Evolutionary conservation across 2,113 vertebrate genomes (phyloP), one percentile per base, ranked within the genome.

Genomic region (Istiophorus platypterus): DNA sequence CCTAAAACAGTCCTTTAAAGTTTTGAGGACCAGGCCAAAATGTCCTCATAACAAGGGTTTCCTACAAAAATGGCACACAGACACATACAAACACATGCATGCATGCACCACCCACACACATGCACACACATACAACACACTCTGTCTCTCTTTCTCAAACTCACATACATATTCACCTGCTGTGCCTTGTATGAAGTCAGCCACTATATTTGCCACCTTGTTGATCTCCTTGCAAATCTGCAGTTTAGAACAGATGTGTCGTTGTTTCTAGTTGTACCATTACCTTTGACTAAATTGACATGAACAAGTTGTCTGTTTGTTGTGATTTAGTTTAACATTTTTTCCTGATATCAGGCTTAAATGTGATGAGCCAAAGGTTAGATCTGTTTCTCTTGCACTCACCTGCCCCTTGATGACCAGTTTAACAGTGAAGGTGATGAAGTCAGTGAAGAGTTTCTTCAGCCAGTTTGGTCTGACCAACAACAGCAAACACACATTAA

Each of bases 141-240:
- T 34, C 31, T 34, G 31, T 39, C 7, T 39, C 37, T 39, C 37
- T 39, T 39, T 39, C 37, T 39, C 37, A 39, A 39, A 77, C 29
- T n/a, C 42, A 26, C 18, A 66, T 20, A 51, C 26, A 37, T 20
- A 41, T 15, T 56, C 93, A 97, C 97, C 96, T 93, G 97, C 96
- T 66, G 68, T 93, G 10, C 94, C 90, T 51, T 96, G 95, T 51
- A 97, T 91, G 83, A 95, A 97, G 74, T 94, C 91, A 24, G 97
- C 95, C 89, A 97, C 84, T 0, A 95, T 89, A 65, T 96, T 95
- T 70, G 96, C 90, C 76, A 96, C 88, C 66, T 92, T 92, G 89
- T 95, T 96, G 64, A 98, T 97, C 92, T 99, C 97, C 5, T 96
- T 95, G 90, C 97, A 98, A 68, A 97, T 96, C 97, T 98, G 86